Evolutionary conservation across 2,113 vertebrate species (phyloP).

Genomic region (Elephantulus edwardii): DNA sequence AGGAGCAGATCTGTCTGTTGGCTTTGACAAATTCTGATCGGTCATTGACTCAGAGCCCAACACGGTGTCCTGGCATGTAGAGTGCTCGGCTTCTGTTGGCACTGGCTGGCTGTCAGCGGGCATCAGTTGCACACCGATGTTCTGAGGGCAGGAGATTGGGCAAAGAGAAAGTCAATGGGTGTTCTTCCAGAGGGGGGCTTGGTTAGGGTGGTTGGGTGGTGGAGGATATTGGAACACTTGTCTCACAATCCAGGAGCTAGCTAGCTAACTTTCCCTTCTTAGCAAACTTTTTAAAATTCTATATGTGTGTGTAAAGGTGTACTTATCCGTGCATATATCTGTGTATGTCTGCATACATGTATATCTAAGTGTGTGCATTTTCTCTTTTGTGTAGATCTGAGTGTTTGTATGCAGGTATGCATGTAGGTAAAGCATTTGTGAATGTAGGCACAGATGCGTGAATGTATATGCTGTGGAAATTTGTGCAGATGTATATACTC

Average conservation of each 20-base stretch:
- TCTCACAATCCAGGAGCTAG: background rate
- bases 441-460: too few relatives aligned
- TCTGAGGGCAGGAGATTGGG: background rate
- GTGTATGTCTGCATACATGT: too few relatives aligned
- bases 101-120: accelerated
- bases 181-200: accelerated
- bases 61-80: accelerated
- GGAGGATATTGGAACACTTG: accelerated
- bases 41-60: background rate
- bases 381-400: too few relatives aligned
- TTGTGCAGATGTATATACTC: too few relatives aligned
- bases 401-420: too few relatives aligned
- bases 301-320: background rate
- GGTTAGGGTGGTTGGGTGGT: too few relatives aligned
- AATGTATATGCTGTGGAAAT: too few relatives aligned
- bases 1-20: background rate
- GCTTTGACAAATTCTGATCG: background rate
- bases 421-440: too few relatives aligned
- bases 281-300: too few relatives aligned
- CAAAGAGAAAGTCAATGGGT: background rate
- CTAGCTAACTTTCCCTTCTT: too few relatives aligned
- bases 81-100: background rate
- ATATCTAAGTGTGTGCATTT: background rate
- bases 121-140: background rate
- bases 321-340: accelerated